These are phyloP conservation scores for Cancer borealis DNA, from an alignment of 2,888 invertebrate genomes.

Conservation along the genomic window DNA sequence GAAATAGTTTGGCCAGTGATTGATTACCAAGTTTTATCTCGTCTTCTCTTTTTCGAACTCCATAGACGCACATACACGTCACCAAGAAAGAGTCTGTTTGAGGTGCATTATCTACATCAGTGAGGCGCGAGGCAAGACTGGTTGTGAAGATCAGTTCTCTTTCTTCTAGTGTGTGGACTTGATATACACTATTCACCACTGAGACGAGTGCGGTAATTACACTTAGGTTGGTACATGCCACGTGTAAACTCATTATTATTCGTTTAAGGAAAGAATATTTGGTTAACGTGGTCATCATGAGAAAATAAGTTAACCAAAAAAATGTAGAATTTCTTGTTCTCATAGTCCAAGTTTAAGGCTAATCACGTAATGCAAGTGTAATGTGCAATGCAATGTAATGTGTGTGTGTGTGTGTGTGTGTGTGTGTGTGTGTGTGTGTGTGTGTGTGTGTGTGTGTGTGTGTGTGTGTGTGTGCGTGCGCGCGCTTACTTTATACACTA, in stretches of 20 bases:
- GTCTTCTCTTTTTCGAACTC: no score
- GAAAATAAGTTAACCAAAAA: neutral
- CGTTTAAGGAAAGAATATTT: neutral
- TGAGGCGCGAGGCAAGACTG: neutral
- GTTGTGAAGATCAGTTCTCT: neutral
- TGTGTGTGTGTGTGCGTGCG: constrained; percentile 20
- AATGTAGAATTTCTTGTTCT: neutral
- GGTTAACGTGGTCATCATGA: neutral
- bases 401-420: constrained; percentile 12
- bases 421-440: constrained; percentile 20
- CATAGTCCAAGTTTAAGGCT: neutral
- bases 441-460: constrained; percentile 20
- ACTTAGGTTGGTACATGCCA: neutral
- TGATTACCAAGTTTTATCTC: no score
- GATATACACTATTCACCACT: neutral
- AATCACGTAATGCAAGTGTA: neutral
- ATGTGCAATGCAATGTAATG: neutral
- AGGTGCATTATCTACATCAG: no score
- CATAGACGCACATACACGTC: no score
- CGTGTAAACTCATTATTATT: neutral
- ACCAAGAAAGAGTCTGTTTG: no score
- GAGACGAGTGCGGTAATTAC: neutral
- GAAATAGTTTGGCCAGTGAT: no score
- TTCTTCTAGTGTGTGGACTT: neutral
- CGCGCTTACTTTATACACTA: neutral